Evolutionary conservation across 2,113 vertebrate genomes (phyloP).

Genomic region (Empidonax alnorum): DNA sequence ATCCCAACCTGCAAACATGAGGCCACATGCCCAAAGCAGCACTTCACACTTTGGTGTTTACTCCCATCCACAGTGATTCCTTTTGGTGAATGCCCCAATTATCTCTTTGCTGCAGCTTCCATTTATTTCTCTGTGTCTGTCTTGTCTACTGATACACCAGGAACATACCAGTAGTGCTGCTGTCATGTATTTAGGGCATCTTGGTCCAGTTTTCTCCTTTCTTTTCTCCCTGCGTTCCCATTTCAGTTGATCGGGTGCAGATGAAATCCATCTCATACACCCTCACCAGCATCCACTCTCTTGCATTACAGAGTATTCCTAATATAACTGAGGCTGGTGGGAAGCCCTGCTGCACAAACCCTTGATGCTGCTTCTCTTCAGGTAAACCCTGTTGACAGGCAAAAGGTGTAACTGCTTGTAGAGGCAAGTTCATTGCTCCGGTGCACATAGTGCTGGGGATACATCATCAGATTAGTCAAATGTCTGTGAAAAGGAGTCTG

Average conservation of each 20-base stretch:
- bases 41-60: background rate
- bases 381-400: conserved; percentile 25
- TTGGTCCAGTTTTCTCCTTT: background rate
- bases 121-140: background rate
- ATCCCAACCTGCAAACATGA: background rate
- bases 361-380: background rate
- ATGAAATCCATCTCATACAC: background rate
- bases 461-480: conserved; percentile 56
- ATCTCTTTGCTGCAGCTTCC: background rate
- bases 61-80: background rate
- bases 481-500: conserved; percentile 14
- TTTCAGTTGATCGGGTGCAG: background rate
- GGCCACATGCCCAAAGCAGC: background rate
- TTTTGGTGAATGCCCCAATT: background rate
- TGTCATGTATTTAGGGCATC: background rate
- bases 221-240: background rate
- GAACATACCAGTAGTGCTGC: background rate
- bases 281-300: background rate
- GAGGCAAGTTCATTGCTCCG: background rate
- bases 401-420: conserved; percentile 37
- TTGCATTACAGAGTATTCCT: background rate
- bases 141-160: background rate
- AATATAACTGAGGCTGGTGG: background rate
- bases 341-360: background rate
- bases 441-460: background rate